Evolutionary conservation across 2,797 vertebrate species (phyloP), one percentile per base, ranked within the genome.

Genomic region (Geotrypetes seraphini): DNA sequence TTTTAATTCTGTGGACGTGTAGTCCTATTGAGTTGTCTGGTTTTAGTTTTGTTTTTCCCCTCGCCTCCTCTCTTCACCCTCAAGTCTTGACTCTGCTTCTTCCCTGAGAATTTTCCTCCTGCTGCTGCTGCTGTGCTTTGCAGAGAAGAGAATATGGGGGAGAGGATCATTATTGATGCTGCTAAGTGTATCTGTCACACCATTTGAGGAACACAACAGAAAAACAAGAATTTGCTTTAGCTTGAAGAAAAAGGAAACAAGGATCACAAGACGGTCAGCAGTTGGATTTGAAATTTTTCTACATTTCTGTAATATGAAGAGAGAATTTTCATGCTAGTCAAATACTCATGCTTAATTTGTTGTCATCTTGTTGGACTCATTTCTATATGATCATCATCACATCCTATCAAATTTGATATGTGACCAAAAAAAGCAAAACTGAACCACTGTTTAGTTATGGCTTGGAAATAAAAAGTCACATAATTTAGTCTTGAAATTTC

Each of bases 111-210:
- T 52, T n/a, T n/a, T n/a, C n/a, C n/a, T n/a, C n/a, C n/a, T 52
- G 28, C 53, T 62, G 56, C 64, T 52, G 61, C 56, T 68, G 46
- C 59, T 73, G 52, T 64, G 47, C 52, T 80, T 33, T 72, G 36
- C 69, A 63, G 39, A 65, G 52, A 55, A 65, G 38, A 46, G 24
- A 49, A 40, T 35, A 58, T 63, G 51, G 69, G 73, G 73, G 72
- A 69, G 72, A 71, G 74, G 57, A 61, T 70, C 66, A 63, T 75
- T 57, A 78, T 71, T 79, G 52, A 60, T 79, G 75, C 81, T 84
- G 79, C 78, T 87, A 66, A 70, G 53, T 71, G 53, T 43, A 36
- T 73, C n/a, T n/a, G 62, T 71, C 60, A 59, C 57, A 70, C 50
- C 47, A 31, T 50, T 25, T 63, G 56, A 52, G 60, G 71, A 66